phyloP scores from a whole-genome alignment of 2,113 vertebrate species.

The Siniperca knerii region DNA sequence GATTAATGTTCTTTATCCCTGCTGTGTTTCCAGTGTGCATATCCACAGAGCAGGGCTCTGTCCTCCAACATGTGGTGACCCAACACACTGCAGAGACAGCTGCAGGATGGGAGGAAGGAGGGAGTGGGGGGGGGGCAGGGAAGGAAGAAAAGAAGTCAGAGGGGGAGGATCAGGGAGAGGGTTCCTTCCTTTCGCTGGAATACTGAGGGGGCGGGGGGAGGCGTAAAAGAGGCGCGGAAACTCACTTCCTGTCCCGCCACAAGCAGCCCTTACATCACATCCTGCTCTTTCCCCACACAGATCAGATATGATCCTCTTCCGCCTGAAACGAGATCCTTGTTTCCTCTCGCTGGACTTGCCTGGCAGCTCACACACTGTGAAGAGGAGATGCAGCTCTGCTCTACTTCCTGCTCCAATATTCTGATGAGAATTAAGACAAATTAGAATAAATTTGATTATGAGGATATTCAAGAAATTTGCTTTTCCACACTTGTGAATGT shows the following conservation, averaged over 20 bases:
- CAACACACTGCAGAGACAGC: slow-evolving; percentile 69
- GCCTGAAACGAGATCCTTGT: slow-evolving; percentile 50
- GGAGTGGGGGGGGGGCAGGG: slow-evolving; percentile 12
- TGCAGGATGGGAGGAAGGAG: slow-evolving; percentile 63
- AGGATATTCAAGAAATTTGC: not conserved
- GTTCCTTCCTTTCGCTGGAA: slow-evolving; percentile 51
- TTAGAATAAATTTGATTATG: not conserved
- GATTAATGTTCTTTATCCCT: slow-evolving; percentile 47
- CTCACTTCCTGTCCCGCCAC: slow-evolving; percentile 74
- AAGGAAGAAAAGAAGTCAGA: slow-evolving; percentile 57
- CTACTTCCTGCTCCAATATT: not conserved
- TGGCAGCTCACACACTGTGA: slow-evolving; percentile 2
- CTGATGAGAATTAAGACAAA: not conserved
- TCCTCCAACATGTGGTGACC: slow-evolving; percentile 75
- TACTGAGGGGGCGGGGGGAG: not conserved
- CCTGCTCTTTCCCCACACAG: slow-evolving; percentile 46
- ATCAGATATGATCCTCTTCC: slow-evolving; percentile 26
- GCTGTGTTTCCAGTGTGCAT: slow-evolving; percentile 21
- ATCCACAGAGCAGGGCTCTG: slow-evolving; percentile 64
- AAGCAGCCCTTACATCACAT: slow-evolving; percentile 59
- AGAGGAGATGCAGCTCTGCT: not conserved
- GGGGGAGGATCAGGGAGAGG: slow-evolving; percentile 16
- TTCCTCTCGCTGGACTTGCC: slow-evolving; percentile 15
- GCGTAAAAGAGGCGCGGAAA: slow-evolving; percentile 56
- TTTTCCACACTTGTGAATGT: not conserved